These are phyloP conservation scores for Sarcophaga carnaria DNA, from an alignment of 2,888 invertebrate genomes.

Conservation along the genomic window DNA sequence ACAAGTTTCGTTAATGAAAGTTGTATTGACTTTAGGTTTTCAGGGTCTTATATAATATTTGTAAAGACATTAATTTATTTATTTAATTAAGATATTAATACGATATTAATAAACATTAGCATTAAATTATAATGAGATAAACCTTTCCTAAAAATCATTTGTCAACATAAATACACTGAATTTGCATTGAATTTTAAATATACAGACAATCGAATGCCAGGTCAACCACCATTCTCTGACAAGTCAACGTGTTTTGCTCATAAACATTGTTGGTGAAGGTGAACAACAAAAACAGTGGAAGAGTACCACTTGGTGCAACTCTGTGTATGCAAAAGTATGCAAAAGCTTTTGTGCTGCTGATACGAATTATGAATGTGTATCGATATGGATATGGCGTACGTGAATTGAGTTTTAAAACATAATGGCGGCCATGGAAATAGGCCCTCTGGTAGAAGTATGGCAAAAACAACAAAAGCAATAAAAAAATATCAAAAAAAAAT, in stretches of 20 bases:
- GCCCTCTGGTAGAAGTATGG: background rate
- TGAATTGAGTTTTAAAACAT: slow-evolving; percentile 26
- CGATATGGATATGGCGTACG: background rate
- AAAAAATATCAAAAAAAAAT: slow-evolving; percentile 8
- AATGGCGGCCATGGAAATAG: slow-evolving; percentile 34
- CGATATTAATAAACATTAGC: no score
- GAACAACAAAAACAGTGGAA: background rate
- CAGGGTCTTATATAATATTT: no score
- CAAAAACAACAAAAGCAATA: background rate
- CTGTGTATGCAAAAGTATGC: slow-evolving; percentile 57
- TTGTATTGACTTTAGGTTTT: no score
- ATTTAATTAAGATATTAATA: no score
- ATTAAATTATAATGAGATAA: background rate
- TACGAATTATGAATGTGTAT: background rate
- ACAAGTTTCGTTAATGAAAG: no score
- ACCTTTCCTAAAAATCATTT: background rate
- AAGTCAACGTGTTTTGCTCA: background rate
- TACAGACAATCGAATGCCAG: background rate
- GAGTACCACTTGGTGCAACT: slow-evolving; percentile 19
- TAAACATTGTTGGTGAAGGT: slow-evolving; percentile 11
- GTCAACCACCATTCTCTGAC: no score
- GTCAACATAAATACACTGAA: slow-evolving; percentile 17
- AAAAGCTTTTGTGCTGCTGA: slow-evolving; percentile 32
- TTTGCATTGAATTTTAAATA: slow-evolving; percentile 39
- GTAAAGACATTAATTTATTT: no score